These are phyloP conservation scores for Coluber constrictor DNA, from an alignment of 2,797 vertebrate species.

Conservation along the genomic window DNA sequence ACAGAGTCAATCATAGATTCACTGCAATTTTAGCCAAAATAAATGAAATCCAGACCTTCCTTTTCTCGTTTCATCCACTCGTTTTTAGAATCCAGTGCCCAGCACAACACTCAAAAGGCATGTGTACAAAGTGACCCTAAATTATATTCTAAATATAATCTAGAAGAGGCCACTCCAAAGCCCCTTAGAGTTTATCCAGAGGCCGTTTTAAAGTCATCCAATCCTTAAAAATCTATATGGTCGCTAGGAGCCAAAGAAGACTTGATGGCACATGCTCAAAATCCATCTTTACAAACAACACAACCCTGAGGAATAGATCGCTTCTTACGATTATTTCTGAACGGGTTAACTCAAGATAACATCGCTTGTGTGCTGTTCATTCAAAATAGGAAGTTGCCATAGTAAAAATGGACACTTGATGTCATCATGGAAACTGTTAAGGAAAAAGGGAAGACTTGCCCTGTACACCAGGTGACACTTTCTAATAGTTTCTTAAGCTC, in stretches of 20 bases:
- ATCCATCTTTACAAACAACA: not conserved
- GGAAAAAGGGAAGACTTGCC: not conserved
- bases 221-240: not conserved
- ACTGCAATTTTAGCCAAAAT: not conserved
- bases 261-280: not conserved
- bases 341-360: too few species aligned
- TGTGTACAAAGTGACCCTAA: not conserved
- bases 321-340: not conserved
- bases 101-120: not conserved
- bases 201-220: not conserved
- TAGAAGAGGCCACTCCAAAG: not conserved
- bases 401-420: not conserved
- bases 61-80: not conserved
- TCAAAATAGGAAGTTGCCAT: not conserved
- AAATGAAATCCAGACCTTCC: not conserved
- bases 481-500: not conserved
- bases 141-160: not conserved
- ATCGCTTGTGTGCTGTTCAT: not conserved
- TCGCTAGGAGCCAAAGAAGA: not conserved
- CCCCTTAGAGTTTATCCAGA: not conserved
- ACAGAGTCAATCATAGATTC: not conserved
- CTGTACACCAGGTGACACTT: not conserved
- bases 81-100: not conserved
- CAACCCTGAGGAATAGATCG: not conserved
- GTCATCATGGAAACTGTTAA: not conserved